These are phyloP conservation scores for Penaeus monodon DNA, from an alignment of 2,888 invertebrate species.

Conservation along the genomic window DNA sequence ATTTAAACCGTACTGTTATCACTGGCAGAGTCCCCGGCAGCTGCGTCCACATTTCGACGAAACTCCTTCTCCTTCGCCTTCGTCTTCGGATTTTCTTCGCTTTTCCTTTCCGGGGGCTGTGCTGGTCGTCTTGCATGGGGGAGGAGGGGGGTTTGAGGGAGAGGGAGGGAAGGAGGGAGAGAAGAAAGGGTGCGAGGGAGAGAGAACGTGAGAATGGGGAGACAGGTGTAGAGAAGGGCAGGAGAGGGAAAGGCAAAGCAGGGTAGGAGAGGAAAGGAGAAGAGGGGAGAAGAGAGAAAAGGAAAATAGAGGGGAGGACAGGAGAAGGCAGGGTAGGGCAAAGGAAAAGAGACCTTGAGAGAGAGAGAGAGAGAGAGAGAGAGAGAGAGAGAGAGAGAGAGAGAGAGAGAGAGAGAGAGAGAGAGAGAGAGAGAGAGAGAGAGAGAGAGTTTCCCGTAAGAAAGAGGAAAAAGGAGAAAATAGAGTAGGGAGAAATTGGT, in stretches of 20 bases:
- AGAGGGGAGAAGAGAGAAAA: neutral
- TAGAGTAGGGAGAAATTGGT: neutral
- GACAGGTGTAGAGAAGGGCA: neutral
- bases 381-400: slow-evolving; percentile 21
- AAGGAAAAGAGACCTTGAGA: neutral
- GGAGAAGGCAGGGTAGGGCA: neutral
- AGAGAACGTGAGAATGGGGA: neutral
- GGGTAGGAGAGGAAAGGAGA: neutral
- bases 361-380: neutral
- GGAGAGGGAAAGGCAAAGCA: neutral
- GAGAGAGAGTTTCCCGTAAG: neutral
- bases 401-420: slow-evolving; percentile 9
- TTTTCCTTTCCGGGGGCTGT: too few relatives aligned
- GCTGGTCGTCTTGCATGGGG: too few relatives aligned
- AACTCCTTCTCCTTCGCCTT: too few relatives aligned
- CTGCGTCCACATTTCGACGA: too few relatives aligned
- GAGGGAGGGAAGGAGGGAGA: neutral
- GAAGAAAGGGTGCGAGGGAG: neutral
- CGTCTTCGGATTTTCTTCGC: too few relatives aligned
- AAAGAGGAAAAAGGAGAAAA: neutral
- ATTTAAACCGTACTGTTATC: too few relatives aligned
- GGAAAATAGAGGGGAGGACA: neutral
- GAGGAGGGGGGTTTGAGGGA: neutral
- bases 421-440: neutral
- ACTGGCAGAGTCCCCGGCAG: too few relatives aligned